phyloP scores from a whole-genome alignment of 2,113 vertebrate genomes.

The western clawed frog (Xenopus tropicalis) region UCB_Xtro_10.0 CM004450.2:54958501-54959000 shows the following conservation, averaged over 20 bases:
- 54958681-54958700: constrained; percentile 4
- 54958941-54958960: constrained; percentile 17
- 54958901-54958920: constrained; percentile 23
- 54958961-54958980: constrained; percentile 24
- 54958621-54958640: constrained; percentile 21
- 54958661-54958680: not conserved
- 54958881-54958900: constrained; percentile 32
- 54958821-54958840: constrained; percentile 31
- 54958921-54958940: constrained; percentile 11
- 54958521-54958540: constrained; percentile 14
- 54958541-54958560: constrained; percentile 9
- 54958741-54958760: constrained; percentile 20
- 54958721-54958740: constrained; percentile 19
- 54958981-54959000: constrained; percentile 22
- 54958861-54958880: constrained; percentile 25
- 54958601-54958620: constrained; percentile 13
- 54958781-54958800: constrained; percentile 15
- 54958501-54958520: too few relatives aligned
- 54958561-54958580: not conserved
- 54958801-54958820: constrained; percentile 10
- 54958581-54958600: not conserved
- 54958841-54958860: constrained; percentile 25
- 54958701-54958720: constrained; percentile 17
- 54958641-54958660: constrained; percentile 8
- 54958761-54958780: constrained; percentile 18